These are phyloP conservation scores for Ylistrum balloti DNA, from an alignment of 1,140 invertebrate genomes.

Conservation along the genomic window DNA sequence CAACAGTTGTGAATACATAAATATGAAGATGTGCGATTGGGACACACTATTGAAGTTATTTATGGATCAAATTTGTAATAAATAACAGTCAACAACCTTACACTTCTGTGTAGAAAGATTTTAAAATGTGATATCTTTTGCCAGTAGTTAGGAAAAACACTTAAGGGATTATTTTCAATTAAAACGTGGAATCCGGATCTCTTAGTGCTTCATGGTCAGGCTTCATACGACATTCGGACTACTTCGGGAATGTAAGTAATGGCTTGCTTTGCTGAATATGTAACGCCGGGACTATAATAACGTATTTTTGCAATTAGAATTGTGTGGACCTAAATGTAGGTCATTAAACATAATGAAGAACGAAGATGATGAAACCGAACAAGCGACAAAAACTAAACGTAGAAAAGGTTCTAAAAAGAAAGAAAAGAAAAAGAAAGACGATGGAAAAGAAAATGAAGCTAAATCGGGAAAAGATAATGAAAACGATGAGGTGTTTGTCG, in stretches of 20 bases:
- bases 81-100: neutral
- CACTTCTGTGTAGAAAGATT: neutral
- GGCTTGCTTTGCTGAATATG: neutral
- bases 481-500: neutral
- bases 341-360: neutral
- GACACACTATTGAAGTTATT: neutral
- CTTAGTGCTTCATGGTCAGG: neutral
- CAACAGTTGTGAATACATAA: conserved; percentile 34
- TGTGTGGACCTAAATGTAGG: neutral
- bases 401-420: conserved; percentile 3
- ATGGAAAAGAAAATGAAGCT: neutral
- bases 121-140: conserved; percentile 35
- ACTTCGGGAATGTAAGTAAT: neutral
- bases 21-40: neutral
- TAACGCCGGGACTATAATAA: neutral
- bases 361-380: neutral
- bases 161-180: neutral
- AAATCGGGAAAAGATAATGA: neutral
- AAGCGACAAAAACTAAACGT: neutral
- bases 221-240: neutral
- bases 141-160: neutral
- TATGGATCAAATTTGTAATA: conserved; percentile 15
- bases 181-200: neutral
- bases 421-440: conserved; percentile 35
- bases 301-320: neutral